These are phyloP conservation scores for Eledona agricola DNA, from an alignment of 2,888 invertebrate genomes.

Conservation along the genomic window DNA sequence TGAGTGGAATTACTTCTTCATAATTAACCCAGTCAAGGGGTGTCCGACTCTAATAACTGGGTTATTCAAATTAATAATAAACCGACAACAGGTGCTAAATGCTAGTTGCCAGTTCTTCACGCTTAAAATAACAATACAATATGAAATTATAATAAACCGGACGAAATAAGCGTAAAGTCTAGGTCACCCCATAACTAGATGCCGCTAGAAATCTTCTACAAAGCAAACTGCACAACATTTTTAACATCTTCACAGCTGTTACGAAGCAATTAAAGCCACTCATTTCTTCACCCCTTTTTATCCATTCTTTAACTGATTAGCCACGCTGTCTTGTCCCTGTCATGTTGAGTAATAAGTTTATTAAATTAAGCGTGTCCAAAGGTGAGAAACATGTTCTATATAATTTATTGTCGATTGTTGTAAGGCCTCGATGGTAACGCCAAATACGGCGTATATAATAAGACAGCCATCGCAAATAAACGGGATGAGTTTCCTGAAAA, in stretches of 20 bases:
- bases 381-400: conserved; percentile 15
- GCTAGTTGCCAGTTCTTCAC: background rate
- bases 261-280: too few relatives aligned
- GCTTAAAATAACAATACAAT: background rate
- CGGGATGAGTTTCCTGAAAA: conserved; percentile 10
- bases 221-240: too few relatives aligned
- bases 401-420: conserved; percentile 17
- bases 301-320: conserved; percentile 3
- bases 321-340: conserved; percentile 2
- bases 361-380: conserved; percentile 13
- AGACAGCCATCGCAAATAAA: conserved; percentile 1
- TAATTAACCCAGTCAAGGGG: conserved; percentile 17
- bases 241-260: too few relatives aligned
- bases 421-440: conserved; percentile 5
- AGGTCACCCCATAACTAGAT: background rate
- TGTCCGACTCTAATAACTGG: background rate
- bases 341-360: conserved; percentile 20
- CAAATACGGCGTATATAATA: conserved; percentile 18
- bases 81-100: conserved; percentile 1
- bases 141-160: background rate
- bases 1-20: conserved; percentile 15
- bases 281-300: background rate
- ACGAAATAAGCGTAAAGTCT: background rate
- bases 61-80: too few relatives aligned
- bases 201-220: background rate